phyloP scores from a whole-genome alignment of 2,113 vertebrate species.

The rabbit (Oryctolagus cuniculus) region DNA sequence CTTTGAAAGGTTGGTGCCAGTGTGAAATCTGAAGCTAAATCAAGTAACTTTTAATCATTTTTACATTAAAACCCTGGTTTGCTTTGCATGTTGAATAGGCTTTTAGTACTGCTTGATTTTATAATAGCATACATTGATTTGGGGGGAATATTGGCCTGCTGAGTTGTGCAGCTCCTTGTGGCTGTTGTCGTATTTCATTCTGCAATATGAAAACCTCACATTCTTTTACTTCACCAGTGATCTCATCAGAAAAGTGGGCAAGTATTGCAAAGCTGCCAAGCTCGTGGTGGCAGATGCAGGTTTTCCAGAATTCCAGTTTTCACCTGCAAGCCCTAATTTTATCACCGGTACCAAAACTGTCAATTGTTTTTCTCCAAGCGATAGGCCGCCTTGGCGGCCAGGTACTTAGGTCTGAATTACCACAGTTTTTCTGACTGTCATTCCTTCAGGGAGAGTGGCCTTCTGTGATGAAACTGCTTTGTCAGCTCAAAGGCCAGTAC shows the following conservation, averaged over 20 bases:
- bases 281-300: constrained; percentile 3
- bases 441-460: not conserved
- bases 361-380: constrained; percentile 30
- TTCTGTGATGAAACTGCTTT: not conserved
- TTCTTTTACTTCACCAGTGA: constrained; percentile 43
- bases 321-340: constrained; percentile 52
- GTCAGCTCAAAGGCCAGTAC: not conserved
- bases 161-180: not conserved
- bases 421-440: not conserved
- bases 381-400: constrained; percentile 14
- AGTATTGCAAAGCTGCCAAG: constrained; percentile 36
- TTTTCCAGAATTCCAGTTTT: constrained; percentile 67
- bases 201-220: constrained; percentile 38
- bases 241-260: constrained; percentile 41
- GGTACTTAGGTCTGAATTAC: constrained; percentile 25
- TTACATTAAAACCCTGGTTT: constrained; percentile 45
- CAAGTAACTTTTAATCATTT: constrained; percentile 18
- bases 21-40: constrained; percentile 11
- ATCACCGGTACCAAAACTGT: constrained; percentile 4
- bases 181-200: constrained; percentile 36
- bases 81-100: not conserved
- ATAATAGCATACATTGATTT: constrained; percentile 30
- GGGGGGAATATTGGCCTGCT: constrained; percentile 48
- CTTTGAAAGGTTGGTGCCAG: constrained; percentile 20
- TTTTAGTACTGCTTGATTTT: constrained; percentile 30